Base-by-base conservation (phyloP, 1,140 invertebrate species). In the Drosophila burlai region DNA sequence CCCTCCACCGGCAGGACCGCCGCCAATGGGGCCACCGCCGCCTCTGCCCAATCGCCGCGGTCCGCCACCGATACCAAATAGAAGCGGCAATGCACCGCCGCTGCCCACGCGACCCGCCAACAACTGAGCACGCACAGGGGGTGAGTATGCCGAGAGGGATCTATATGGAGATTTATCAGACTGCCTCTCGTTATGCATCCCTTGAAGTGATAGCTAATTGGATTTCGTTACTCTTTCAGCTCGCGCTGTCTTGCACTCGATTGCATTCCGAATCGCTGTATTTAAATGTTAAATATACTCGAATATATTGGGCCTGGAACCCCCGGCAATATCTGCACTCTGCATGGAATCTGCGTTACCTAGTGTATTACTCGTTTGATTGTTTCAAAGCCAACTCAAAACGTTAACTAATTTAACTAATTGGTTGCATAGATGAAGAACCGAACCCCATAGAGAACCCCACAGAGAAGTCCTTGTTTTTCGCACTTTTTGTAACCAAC, bases 1-100 rank as follows among this genome's bases (percentile, higher is more conserved):
- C 64, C 92, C 91, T n/a, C 87, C 83, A 5, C 89, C 89, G 24
- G 52, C 69, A 21, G 79, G 72, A 21, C 76, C 81, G 5, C 77
- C 83, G 24, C 80, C 83, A 10, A 87, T 93, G 62, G 92, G 93
- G 54, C 78, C 90, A 47, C 91, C 96, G 16, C 96, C 96, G 2
- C 96, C 96, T 5, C 94, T 95, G n/a, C 96, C 96, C 5, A 94
- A 94, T 36, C 93, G 95, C 52, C 94, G 93, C 34, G 94, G 93
- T 74, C 93, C 91, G 72, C 94, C 95, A 74, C 95, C 95, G 43
- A 94, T 96, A 78, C 95, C 95, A 69, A 95, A 95, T 67, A 94
- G 94, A 83, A 95, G 94, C 50, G 87, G 91, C 49, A 87, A 90
- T 67, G 91, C 91, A 24, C 91, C 91, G 3, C 91, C 91, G 57